These are phyloP conservation scores for Ctena decussata DNA, from an alignment of 2,888 invertebrate genomes.

Conservation along the genomic window DNA sequence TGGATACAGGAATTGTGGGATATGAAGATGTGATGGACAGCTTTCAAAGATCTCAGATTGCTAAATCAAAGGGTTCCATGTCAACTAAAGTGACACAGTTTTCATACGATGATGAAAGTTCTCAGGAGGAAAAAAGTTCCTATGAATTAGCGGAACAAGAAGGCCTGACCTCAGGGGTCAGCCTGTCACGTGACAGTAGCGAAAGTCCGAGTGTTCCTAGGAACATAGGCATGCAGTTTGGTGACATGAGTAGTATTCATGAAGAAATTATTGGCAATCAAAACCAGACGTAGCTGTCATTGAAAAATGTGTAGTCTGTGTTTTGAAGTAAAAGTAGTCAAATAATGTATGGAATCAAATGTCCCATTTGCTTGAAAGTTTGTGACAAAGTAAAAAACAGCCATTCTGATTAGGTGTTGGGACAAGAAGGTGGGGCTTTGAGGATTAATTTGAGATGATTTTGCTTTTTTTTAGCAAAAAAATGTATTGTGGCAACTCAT, in stretches of 20 bases:
- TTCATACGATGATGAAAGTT: conserved; percentile 62
- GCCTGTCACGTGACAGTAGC: background rate
- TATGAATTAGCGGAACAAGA: background rate
- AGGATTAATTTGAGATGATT: too few species aligned
- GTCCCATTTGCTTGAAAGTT: too few species aligned
- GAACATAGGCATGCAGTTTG: background rate
- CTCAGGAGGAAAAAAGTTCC: conserved; percentile 57
- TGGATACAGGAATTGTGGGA: conserved; percentile 18
- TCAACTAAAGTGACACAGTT: conserved; percentile 60
- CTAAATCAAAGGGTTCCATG: background rate
- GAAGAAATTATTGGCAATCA: background rate
- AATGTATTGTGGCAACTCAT: too few species aligned
- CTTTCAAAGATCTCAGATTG: background rate
- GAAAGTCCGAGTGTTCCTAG: background rate
- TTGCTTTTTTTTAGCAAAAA: too few species aligned
- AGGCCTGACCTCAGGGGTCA: background rate
- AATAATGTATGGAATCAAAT: too few species aligned
- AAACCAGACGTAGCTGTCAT: background rate
- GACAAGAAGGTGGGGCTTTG: too few species aligned
- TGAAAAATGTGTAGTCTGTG: too few species aligned
- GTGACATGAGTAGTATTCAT: background rate
- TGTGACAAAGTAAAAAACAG: too few species aligned
- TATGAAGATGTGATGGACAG: conserved; percentile 3
- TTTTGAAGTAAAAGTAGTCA: too few species aligned
- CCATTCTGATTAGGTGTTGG: too few species aligned